Evolutionary conservation across 2,113 vertebrate genomes (phyloP).

Genomic region (Solenodon paradoxus): DNA sequence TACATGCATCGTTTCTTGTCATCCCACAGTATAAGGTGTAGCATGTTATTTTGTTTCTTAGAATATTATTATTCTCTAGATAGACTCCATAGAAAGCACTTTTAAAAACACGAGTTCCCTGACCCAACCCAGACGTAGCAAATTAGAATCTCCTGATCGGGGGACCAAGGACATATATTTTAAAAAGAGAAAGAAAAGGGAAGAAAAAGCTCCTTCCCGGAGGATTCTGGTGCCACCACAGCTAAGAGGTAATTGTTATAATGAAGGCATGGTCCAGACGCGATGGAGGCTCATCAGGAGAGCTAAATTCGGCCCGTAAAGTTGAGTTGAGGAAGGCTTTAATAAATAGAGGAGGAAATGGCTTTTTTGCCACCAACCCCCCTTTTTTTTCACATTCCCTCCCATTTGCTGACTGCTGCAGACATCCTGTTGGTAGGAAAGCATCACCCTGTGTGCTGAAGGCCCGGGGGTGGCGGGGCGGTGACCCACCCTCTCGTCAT

Average conservation of each 20-base stretch:
- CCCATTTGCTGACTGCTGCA: neutral
- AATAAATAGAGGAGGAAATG: neutral
- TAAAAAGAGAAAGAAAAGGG: no score
- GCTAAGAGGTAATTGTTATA: slow-evolving; percentile 6
- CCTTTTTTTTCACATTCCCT: neutral
- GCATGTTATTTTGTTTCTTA: neutral
- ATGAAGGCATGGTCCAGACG: neutral
- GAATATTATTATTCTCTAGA: neutral
- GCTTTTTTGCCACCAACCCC: no score
- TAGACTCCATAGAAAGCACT: neutral
- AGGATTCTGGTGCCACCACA: neutral
- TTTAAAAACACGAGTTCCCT: neutral
- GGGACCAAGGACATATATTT: neutral
- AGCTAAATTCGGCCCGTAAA: neutral
- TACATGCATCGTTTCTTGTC: neutral
- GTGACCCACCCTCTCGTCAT: no score
- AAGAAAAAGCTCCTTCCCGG: no score
- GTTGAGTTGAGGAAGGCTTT: neutral
- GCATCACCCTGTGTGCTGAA: rapidly evolving
- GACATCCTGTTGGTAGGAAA: neutral
- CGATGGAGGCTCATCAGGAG: neutral
- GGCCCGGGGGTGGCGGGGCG: no score
- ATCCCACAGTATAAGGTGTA: neutral
- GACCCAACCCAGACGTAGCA: neutral
- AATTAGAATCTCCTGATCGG: neutral